Base-by-base conservation (phyloP, 2,888 invertebrate species). In the Campoplex capitator region DNA sequence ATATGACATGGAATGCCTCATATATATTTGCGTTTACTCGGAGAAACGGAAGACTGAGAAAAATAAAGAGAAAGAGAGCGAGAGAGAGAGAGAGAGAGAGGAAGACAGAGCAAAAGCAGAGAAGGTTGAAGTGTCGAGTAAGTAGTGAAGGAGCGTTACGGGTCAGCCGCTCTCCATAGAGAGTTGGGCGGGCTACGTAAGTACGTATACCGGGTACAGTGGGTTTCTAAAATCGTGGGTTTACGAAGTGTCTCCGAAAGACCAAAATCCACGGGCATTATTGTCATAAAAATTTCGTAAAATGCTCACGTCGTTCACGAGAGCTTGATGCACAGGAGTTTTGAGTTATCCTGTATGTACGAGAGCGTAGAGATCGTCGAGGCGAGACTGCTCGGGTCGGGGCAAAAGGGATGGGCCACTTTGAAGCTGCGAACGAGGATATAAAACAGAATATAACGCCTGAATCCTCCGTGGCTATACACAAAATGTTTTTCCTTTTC, bases 51-150 rank as follows among this genome's bases (percentile, higher is more conserved):
- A 32, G 58, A 28, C 58, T 28, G 58, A 32, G 32, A 32, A 62
- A 62, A 32, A 58, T 11, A 58, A 9, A 8, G 56, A 56, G 23
- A 23, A 23, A 23, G 23, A 23, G 23, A 23, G 23, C 0, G 23
- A 23, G 56, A 3, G 28, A 28, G 58, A 58, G 11, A 56, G 56
- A 23, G 56, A 9, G 56, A 9, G 9, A 23, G 56, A 9, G 23
- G 9, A n/a, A n/a, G 58, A 73, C 54, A 67, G 81, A 54, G 80
- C 51, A 71, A 76, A 54, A 81, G 85, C 65, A 62, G 67, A 85
- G 81, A 54, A 73, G 81, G 81, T 80, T 84, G 80, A 84, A 84
- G 84, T 76, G 81, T 76, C 77, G 76, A 81, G 76, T 85, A 85
- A 81, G 76, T 82, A 85, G 85, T 56, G 75, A 82, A 82, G 81